These are phyloP conservation scores for Myotis yumanensis DNA, from an alignment of 2,113 vertebrate species.

Conservation along the genomic window DNA sequence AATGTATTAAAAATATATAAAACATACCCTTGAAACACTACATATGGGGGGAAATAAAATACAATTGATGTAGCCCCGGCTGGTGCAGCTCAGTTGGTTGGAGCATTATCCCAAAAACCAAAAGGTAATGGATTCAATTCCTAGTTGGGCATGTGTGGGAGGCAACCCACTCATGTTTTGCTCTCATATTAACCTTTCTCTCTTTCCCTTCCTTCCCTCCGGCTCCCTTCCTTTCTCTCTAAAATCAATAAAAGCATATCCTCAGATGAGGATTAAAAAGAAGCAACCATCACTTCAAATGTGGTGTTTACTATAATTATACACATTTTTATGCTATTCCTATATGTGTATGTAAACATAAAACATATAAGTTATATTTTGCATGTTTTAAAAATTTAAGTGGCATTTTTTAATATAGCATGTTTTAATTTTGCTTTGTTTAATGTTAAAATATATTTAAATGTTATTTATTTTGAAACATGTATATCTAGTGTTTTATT, in stretches of 20 bases:
- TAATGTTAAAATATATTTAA: background rate
- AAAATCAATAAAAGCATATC: no score
- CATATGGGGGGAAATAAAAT: background rate
- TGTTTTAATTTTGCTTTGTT: background rate
- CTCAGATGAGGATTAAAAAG: no score
- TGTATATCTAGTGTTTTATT: background rate
- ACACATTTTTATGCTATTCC: background rate
- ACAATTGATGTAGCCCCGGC: background rate
- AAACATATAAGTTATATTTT: background rate
- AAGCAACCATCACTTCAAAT: background rate
- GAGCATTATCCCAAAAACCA: background rate
- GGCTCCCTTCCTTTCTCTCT: no score
- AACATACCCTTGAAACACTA: background rate
- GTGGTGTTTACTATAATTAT: background rate
- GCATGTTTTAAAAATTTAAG: background rate
- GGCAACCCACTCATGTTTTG: background rate
- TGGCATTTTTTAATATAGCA: background rate
- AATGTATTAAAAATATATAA: background rate
- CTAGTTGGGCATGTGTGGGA: background rate
- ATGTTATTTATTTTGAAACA: background rate
- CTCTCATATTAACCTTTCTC: no score
- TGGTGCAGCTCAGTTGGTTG: background rate
- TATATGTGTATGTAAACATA: background rate
- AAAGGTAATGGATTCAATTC: background rate
- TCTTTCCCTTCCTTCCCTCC: no score